Evolutionary conservation across 2,113 vertebrate species (phyloP), one percentile per base, ranked within the genome.

Genomic region (Pachypanchax playfairii): DNA sequence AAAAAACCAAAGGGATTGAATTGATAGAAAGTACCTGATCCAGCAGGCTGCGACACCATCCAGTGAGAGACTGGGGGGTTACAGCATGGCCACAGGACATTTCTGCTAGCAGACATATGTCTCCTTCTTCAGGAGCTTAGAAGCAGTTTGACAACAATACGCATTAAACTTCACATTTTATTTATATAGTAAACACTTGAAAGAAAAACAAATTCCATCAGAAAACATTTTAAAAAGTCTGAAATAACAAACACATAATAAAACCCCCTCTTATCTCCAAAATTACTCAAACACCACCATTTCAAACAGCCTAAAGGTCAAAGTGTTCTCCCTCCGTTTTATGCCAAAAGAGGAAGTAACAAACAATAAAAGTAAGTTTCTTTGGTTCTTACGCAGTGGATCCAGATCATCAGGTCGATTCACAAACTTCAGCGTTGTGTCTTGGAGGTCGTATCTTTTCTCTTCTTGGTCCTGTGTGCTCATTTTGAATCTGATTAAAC

Each of bases 11-110:
- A 12, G 11, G 10, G 33, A 35, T n/a, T n/a, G 33, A 35, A 11
- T 3, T 35, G 48, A 10, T 8, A 4, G 10, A 31, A 26, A 18
- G 15, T 8, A 92, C 91, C 89, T 90, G 82, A 44, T 92, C 86
- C 14, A 92, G 73, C 2, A 87, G 77, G 60, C 90, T 92, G 55
- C 89, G 86, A 18, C 91, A 92, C 86, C 85, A 92, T 0, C 13
- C 87, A 0, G 91, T 92, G 4, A 92, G 80, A 20, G 88, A 90
- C 38, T 90, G 31, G 0, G 91, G 87, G 2, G 88, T 89, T 18
- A 92, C 91, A 0, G 88, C 91, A 8, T 92, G 91, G 1, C 91
- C 89, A 46, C 91, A 92, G 39, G 91, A 90, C 91, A 92, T 92
- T 70, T 91, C 47, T 17, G 87, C 85, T 8, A 88, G 41, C 14